phyloP scores from a whole-genome alignment of 2,113 vertebrate genomes.

The Sapajus apella region DNA sequence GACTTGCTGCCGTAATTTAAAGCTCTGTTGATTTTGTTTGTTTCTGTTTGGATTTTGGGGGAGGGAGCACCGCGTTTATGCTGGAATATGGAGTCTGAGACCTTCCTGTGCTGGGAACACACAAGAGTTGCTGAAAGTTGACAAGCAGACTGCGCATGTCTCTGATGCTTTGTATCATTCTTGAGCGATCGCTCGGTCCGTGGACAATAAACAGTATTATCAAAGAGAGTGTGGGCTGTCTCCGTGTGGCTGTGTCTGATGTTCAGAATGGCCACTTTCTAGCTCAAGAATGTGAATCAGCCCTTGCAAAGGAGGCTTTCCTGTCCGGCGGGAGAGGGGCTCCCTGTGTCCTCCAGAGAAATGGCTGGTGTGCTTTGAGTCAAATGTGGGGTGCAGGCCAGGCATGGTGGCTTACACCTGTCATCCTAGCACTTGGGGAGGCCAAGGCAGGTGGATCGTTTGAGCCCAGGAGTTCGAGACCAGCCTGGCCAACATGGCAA shows the following conservation, averaged over 20 bases:
- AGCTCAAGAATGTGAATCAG: neutral
- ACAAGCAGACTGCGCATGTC: conserved; percentile 88
- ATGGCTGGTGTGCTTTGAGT: neutral
- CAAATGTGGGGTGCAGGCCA: neutral
- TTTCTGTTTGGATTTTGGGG: conserved; percentile 49
- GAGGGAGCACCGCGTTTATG: conserved; percentile 71
- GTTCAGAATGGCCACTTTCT: neutral
- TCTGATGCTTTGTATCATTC: conserved; percentile 90
- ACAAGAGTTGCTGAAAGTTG: conserved; percentile 80
- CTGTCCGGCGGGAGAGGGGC: fast-evolving
- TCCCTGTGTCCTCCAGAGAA: neutral
- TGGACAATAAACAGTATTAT: conserved; percentile 94
- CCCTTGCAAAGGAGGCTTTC: too few species aligned
- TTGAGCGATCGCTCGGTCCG: conserved; percentile 84
- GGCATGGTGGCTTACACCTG: neutral
- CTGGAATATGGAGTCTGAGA: conserved; percentile 83
- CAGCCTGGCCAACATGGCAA: neutral
- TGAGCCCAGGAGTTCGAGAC: neutral
- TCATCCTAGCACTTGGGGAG: neutral
- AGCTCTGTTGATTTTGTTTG: conserved; percentile 81
- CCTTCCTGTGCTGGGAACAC: conserved; percentile 87
- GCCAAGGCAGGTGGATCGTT: neutral
- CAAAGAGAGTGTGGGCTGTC: conserved; percentile 81
- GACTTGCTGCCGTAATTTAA: conserved; percentile 88
- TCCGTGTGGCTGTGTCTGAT: neutral